Conservation (phyloP, 2,888 invertebrate species). For the Linnaemya tessellans region DNA sequence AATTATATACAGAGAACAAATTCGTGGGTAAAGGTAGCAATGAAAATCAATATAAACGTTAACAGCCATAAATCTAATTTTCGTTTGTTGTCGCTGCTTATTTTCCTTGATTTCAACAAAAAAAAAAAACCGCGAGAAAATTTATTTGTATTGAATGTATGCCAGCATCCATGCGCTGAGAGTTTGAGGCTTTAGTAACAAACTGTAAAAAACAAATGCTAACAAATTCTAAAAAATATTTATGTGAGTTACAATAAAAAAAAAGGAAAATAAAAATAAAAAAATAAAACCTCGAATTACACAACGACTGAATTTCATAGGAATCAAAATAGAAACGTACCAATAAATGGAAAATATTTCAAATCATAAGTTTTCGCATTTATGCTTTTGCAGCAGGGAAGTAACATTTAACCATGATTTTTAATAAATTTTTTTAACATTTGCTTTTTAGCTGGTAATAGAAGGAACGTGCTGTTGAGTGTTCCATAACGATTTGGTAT, state of each 20-base stretch:
- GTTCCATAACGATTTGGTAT: conserved; percentile 51
- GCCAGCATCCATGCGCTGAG: neutral
- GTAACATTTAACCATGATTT: conserved; percentile 51
- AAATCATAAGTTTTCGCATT: conserved; percentile 73
- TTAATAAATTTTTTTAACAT: neutral
- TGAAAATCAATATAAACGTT: conserved; percentile 74
- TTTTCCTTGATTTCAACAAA: conserved; percentile 13
- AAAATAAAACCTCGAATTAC: conserved; percentile 2
- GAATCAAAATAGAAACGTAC: conserved; percentile 4
- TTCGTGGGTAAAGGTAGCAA: conserved; percentile 69
- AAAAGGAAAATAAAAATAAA: neutral
- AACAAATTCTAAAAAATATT: conserved; percentile 59
- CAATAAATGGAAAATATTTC: conserved; percentile 37
- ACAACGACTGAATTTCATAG: neutral
- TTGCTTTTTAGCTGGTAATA: conserved; percentile 11
- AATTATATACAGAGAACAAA: conserved; percentile 46
- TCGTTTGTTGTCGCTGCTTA: conserved; percentile 60
- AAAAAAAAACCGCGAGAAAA: conserved; percentile 9
- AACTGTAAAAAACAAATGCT: conserved; percentile 43
- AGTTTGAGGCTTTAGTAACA: conserved; percentile 40
- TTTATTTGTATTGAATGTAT: conserved; percentile 21
- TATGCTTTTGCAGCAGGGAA: conserved; percentile 45
- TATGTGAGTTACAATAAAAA: conserved; percentile 38
- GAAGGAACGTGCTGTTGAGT: neutral
- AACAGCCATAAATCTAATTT: conserved; percentile 70